Evolutionary conservation across 1,140 invertebrate genomes (phyloP), one percentile per base, ranked within the genome.

Genomic region (Drosophila yakuba): DNA sequence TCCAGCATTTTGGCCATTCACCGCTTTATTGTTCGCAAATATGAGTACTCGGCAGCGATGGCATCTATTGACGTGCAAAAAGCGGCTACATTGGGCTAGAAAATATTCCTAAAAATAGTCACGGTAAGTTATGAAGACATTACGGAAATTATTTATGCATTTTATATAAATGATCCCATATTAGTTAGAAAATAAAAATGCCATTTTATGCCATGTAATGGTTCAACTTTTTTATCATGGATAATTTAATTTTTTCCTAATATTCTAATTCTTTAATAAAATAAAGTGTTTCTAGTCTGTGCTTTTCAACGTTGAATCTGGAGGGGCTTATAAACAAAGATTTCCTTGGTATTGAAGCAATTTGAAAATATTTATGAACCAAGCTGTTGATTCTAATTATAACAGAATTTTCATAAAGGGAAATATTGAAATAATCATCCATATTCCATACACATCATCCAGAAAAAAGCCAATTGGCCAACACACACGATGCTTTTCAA

Each of bases 21-120:
- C 48, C 43, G 68, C 60, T 89, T 88, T 76, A 89, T 86, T 83
- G 71, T 83, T 83, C 77, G 72, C 84, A 77, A 80, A 86, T 86
- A 88, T 64, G 74, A 83, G 15, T 48, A 28, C 43, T 57, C 67
- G 35, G 61, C 60, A 36, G 38, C 57, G 60, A 48, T 68, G 61
- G 38, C 64, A 64, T 66, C 41, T 68, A 66, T 66, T 66, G 45
- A 62, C 64, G 59, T 32, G 38, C 61, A 51, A 67, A 12, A n/a
- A n/a, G 56, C 36, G 32, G 23, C 47, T 52, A 68, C 43, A 68
- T 68, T 52, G 14, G 64, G 20, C 15, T 15, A 25, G 28, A 20
- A 68, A 28, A 66, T 17, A 12, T 28, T 20, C 38, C 64, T 12
- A 45, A 67, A 36, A 68, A 68, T 66, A 68, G 47, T 23, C 0